Evolutionary conservation across 2,888 invertebrate species (phyloP).

Genomic region (Drosophila sordidula): DNA sequence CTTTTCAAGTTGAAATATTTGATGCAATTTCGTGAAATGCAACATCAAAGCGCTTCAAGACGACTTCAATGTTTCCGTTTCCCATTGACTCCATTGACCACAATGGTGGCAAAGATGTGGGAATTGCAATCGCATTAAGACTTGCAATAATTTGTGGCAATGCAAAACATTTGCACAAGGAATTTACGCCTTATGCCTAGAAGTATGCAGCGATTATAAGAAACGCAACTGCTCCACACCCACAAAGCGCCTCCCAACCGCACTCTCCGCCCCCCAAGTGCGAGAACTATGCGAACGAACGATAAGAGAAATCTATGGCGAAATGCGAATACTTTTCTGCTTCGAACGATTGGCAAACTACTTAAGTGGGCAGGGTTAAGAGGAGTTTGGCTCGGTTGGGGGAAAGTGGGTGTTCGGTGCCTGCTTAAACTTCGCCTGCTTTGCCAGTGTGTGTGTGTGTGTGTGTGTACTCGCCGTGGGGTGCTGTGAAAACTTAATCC

Average conservation of each 20-base stretch:
- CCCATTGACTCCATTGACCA: background rate
- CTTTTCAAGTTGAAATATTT: slow-evolving; percentile 25
- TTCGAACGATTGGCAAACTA: slow-evolving; percentile 59
- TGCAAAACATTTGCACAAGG: slow-evolving; percentile 31
- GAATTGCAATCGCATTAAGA: slow-evolving; percentile 20
- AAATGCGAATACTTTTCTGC: slow-evolving; percentile 52
- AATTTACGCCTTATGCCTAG: slow-evolving; percentile 54
- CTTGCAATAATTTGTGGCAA: slow-evolving; percentile 27
- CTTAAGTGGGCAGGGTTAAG: slow-evolving; percentile 27
- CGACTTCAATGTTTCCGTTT: background rate
- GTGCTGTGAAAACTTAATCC: slow-evolving; percentile 71
- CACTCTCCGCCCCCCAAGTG: slow-evolving; percentile 2
- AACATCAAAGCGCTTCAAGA: slow-evolving; percentile 62
- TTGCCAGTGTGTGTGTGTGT: slow-evolving; percentile 14
- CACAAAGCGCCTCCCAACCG: background rate
- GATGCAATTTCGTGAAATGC: slow-evolving; percentile 54
- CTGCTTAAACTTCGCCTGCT: slow-evolving; percentile 55
- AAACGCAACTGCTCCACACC: slow-evolving; percentile 42
- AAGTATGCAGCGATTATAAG: slow-evolving; percentile 71
- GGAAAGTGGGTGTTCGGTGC: slow-evolving; percentile 11
- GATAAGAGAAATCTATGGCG: slow-evolving; percentile 69
- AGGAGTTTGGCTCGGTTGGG: background rate
- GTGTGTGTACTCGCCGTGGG: slow-evolving; percentile 39
- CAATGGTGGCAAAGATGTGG: background rate
- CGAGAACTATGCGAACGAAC: slow-evolving; percentile 51